Evolutionary conservation across 2,888 invertebrate species (phyloP), one percentile per base, ranked within the genome.

Genomic region (Eilema griseolum): DNA sequence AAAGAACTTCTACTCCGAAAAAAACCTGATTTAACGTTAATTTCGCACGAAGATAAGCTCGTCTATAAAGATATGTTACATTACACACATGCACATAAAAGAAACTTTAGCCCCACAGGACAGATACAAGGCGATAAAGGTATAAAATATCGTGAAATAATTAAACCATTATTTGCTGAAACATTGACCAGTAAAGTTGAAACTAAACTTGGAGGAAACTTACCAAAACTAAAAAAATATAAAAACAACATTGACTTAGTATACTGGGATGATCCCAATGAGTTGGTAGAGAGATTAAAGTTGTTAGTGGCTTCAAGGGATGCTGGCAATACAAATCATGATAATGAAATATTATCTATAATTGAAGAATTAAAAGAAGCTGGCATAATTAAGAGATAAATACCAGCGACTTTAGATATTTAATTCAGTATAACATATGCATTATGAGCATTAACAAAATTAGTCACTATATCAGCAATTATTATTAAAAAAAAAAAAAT

Each of bases 321-420:
- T 70, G 82, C 82, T 56, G 79, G 79, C 3, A 82, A 82, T 69
- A 79, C 62, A 28, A 70, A 62, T 61, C 78, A 73, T 68, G 76
- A 80, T 70, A 79, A 31, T 31, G 88, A 90, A 83, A 89, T 89
- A 41, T 76, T 86, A 26, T 84, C 88, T n/a, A 88, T 89, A 33
- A 79, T 88, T 41, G 72, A 74, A 74, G 72, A 76, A 66, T 71
- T 72, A 59, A 69, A 66, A n/a, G 69, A 72, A 69, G 59, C 61
- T 23, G 68, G 69, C 28, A 28, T 61, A 1, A 65, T 71, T 12
- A 65, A 71, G 26, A n/a, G n/a, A n/a, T n/a, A n/a, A n/a, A n/a
- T n/a, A n/a, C n/a, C n/a, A n/a, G n/a, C n/a, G n/a, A n/a, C n/a
- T n/a, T n/a, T n/a, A n/a, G n/a, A n/a, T n/a, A n/a, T n/a, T n/a